These are phyloP conservation scores for Sylvietta virens DNA, from an alignment of 2,113 vertebrate genomes.

Conservation along the genomic window DNA sequence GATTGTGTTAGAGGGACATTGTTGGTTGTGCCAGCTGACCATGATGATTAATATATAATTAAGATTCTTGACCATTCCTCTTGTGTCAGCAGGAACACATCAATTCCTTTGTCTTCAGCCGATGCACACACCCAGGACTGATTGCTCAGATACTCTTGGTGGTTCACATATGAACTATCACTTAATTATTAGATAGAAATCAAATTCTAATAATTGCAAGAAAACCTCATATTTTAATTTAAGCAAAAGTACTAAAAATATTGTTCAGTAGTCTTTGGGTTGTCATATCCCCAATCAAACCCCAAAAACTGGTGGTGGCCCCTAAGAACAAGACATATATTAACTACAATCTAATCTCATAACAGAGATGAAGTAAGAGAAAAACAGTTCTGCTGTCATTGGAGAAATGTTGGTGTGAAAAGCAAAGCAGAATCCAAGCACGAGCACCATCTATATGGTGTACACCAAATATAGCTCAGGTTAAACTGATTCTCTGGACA, in stretches of 20 bases:
- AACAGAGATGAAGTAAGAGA: not conserved
- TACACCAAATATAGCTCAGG: not conserved
- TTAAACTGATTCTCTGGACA: not conserved
- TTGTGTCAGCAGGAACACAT: not conserved
- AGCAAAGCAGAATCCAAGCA: not conserved
- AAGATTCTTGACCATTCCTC: slow-evolving; percentile 19
- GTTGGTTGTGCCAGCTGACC: not conserved
- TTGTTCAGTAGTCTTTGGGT: not conserved
- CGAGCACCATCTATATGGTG: not conserved
- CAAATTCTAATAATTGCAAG: not conserved
- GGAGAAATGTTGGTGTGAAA: not conserved
- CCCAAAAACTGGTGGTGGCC: not conserved
- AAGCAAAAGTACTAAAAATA: not conserved
- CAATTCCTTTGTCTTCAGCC: slow-evolving; percentile 5
- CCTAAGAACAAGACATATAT: not conserved
- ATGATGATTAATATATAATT: slow-evolving; percentile 4
- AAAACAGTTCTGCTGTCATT: not conserved
- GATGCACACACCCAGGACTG: not conserved
- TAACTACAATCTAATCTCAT: not conserved
- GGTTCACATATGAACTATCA: not conserved
- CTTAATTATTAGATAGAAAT: not conserved
- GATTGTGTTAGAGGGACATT: not conserved
- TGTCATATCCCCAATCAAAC: not conserved
- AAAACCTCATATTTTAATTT: not conserved
- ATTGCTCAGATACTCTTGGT: not conserved